A percentile compares a stretch with the other conserved stretches of the same genome.
phyloP scores from a whole-genome alignment of 2,797 vertebrate genomes.

The Acrocephalus scirpaceus region DNA sequence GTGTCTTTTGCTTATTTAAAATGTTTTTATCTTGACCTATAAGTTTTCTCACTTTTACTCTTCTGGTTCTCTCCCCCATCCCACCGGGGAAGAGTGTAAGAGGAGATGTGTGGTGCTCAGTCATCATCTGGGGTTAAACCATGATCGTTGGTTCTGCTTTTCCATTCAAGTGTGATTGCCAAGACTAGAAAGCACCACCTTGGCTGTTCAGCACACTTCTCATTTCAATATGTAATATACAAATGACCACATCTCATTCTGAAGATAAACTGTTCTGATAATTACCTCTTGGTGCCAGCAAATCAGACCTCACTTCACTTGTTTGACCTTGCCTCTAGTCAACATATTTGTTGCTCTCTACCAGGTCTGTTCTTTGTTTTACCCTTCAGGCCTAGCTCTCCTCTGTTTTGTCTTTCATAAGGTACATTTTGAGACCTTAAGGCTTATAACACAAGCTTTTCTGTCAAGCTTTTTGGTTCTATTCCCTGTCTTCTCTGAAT shows the following conservation, averaged over 20 bases:
- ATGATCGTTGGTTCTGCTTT: not conserved
- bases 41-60: not conserved
- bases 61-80: not conserved
- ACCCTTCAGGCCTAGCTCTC: not conserved
- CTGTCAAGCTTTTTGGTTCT: not conserved
- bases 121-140: not conserved
- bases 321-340: not conserved
- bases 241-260: not conserved
- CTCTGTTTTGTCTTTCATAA: not conserved
- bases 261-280: not conserved
- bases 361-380: not conserved
- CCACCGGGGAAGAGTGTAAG: accelerated
- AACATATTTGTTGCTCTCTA: not conserved
- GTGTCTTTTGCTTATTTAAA: not conserved
- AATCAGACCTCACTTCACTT: not conserved
- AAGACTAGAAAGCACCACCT: not conserved
- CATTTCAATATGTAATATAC: not conserved
- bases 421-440: not conserved
- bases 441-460: not conserved
- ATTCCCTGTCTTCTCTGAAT: not conserved
- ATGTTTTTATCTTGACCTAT: not conserved
- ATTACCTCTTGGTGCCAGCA: not conserved
- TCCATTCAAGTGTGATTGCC: not conserved
- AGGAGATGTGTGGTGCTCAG: not conserved
- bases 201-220: not conserved